These are phyloP conservation scores for Drosophila tristis DNA, from an alignment of 1,140 invertebrate species.

Conservation along the genomic window DNA sequence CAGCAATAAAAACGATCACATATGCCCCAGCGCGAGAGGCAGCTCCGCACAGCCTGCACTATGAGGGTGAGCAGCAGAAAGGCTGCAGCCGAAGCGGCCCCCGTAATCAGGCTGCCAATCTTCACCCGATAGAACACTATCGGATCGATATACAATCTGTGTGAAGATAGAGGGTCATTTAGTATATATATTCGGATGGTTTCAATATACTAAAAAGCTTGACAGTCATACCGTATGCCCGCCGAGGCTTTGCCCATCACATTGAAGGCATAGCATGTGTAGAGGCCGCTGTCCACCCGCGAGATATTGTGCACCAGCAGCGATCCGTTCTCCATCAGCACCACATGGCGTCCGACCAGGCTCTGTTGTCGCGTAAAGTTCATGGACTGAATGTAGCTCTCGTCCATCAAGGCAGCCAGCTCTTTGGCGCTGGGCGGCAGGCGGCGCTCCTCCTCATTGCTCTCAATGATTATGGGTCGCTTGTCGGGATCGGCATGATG, in stretches of 20 bases:
- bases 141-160: conserved; percentile 90
- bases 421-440: conserved; percentile 62
- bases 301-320: conserved; percentile 88
- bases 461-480: conserved; percentile 74
- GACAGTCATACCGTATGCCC: conserved; percentile 85
- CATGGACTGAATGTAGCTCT: conserved; percentile 50
- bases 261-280: conserved; percentile 94
- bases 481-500: conserved; percentile 89
- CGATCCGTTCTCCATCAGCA: conserved; percentile 88
- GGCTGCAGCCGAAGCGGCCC: conserved; percentile 89
- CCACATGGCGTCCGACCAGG: conserved; percentile 76
- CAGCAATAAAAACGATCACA: conserved; percentile 88
- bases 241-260: conserved; percentile 90
- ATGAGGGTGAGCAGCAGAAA: conserved; percentile 92
- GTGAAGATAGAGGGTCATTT: not conserved
- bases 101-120: conserved; percentile 92
- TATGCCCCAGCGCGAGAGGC: conserved; percentile 89
- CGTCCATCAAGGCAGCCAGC: conserved; percentile 66
- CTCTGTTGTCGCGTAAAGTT: conserved; percentile 64
- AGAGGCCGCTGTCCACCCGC: conserved; percentile 93
- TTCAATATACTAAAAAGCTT: not conserved
- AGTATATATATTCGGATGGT: too few species aligned
- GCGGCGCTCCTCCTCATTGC: conserved; percentile 54
- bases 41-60: conserved; percentile 89
- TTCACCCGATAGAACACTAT: conserved; percentile 92